phyloP scores from a whole-genome alignment of 2,797 vertebrate species.

The Dendrocincla fuliginosa region DNA sequence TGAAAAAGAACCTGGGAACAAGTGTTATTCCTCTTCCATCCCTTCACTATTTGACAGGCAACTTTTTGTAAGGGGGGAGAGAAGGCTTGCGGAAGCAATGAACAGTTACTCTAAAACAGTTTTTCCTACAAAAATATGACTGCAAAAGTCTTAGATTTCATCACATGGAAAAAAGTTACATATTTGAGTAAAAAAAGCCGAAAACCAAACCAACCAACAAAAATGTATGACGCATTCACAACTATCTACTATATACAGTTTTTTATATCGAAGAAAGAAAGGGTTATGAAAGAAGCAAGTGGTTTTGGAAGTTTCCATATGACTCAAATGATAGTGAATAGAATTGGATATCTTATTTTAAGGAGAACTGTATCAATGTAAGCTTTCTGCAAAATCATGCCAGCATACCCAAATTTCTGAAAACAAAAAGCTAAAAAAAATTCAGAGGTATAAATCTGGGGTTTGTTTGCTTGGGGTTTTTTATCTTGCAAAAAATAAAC shows the following conservation, averaged over 20 bases:
- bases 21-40: background rate
- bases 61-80: background rate
- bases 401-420: background rate
- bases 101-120: background rate
- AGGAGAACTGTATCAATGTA: background rate
- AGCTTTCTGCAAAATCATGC: background rate
- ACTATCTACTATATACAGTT: background rate
- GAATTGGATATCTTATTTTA: background rate
- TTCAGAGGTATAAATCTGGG: background rate
- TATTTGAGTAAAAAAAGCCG: background rate
- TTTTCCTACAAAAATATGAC: background rate
- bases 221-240: background rate
- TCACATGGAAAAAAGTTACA: background rate
- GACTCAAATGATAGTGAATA: background rate
- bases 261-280: background rate
- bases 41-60: background rate
- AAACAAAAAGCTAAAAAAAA: background rate
- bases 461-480: background rate
- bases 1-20: background rate
- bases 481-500: background rate
- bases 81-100: background rate
- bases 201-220: background rate
- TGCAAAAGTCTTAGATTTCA: background rate
- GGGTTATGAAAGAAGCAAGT: background rate
- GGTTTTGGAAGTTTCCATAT: background rate